These are phyloP conservation scores for Spodoptera picta DNA, from an alignment of 2,888 invertebrate genomes.

Conservation along the genomic window DNA sequence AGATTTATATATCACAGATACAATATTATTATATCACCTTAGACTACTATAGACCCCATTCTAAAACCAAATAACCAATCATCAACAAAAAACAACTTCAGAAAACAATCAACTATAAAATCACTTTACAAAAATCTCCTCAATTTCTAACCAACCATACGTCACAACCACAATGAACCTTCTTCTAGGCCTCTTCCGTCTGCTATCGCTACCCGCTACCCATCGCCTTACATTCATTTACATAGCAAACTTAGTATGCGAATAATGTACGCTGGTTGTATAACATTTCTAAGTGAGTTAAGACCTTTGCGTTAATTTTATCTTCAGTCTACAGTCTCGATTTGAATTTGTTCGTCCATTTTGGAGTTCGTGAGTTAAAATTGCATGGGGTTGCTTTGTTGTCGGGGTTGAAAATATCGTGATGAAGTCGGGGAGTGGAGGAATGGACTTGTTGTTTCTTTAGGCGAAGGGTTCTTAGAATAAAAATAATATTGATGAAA, in stretches of 20 bases:
- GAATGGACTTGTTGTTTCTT: no score
- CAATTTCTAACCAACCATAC: conserved; percentile 19
- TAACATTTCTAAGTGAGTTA: conserved; percentile 54
- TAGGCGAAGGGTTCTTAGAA: no score
- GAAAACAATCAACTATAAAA: not conserved
- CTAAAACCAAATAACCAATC: no score
- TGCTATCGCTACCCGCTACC: conserved; percentile 32
- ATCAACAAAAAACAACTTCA: not conserved
- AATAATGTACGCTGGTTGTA: conserved; percentile 49
- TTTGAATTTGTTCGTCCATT: conserved; percentile 41
- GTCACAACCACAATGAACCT: conserved; percentile 17
- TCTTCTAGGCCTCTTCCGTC: conserved; percentile 35
- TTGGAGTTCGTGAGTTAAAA: conserved; percentile 20
- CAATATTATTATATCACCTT: no score
- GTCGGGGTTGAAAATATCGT: no score
- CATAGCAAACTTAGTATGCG: conserved; percentile 54
- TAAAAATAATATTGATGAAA: no score
- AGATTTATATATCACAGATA: no score
- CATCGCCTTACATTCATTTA: conserved; percentile 51
- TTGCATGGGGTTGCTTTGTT: conserved; percentile 4
- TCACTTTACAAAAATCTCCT: not conserved
- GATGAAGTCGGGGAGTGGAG: no score
- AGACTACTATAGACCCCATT: no score
- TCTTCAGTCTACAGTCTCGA: conserved; percentile 37
- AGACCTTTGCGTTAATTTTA: conserved; percentile 50